A percentile compares a stretch with the other conserved stretches of the same genome.
phyloP scores from a whole-genome alignment of 2,888 invertebrate species.

The Polydrusus cervinus region DNA sequence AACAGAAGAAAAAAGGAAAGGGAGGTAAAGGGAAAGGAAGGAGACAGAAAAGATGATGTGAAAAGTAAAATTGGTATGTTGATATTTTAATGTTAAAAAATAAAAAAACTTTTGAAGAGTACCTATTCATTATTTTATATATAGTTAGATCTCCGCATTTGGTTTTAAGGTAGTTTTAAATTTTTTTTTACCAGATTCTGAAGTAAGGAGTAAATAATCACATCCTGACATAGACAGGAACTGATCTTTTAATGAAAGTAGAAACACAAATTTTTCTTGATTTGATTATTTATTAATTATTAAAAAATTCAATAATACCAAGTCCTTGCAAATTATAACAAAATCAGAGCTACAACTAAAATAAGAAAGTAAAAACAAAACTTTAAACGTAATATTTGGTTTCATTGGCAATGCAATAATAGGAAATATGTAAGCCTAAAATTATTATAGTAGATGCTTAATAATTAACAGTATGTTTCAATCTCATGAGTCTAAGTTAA shows the following conservation, averaged over 20 bases:
- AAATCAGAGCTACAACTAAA: neutral
- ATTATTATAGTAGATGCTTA: neutral
- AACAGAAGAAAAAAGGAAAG: conserved; percentile 71
- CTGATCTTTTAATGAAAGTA: too few species aligned
- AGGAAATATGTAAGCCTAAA: neutral
- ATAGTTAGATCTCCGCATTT: too few species aligned
- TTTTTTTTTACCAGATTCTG: too few species aligned
- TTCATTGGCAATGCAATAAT: conserved; percentile 8
- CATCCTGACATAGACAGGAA: too few species aligned
- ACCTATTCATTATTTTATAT: too few species aligned
- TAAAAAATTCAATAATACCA: neutral
- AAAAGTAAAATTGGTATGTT: conserved; percentile 27
- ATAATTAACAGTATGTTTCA: neutral
- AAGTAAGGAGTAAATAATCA: too few species aligned
- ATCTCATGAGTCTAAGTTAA: conserved; percentile 16
- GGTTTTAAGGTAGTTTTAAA: too few species aligned
- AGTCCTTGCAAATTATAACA: conserved; percentile 1
- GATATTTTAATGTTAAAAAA: conserved; percentile 10
- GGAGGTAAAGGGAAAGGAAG: conserved; percentile 60
- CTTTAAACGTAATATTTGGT: conserved; percentile 10
- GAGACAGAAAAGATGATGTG: conserved; percentile 11
- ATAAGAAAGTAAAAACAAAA: neutral
- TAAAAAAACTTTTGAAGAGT: conserved; percentile 8
- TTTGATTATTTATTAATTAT: neutral
- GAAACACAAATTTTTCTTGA: neutral